These are phyloP conservation scores for Taeniopygia guttata DNA, from an alignment of 2,797 vertebrate species.

Conservation along the genomic window DNA sequence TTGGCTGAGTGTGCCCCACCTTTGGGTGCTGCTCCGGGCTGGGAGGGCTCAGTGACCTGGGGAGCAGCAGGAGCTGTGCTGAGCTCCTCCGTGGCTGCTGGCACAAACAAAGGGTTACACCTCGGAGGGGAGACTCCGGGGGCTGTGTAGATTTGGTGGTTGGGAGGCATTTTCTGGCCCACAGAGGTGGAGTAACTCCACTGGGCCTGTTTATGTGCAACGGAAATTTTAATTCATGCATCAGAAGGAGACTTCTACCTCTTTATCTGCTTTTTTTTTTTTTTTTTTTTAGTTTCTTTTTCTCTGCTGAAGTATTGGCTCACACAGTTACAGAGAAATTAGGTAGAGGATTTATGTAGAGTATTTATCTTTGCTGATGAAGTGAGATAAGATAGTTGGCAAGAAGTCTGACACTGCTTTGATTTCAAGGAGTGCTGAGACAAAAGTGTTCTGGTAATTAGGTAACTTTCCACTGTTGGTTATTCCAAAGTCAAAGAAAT, in stretches of 20 bases:
- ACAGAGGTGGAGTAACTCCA: neutral
- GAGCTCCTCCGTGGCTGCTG: rapidly evolving
- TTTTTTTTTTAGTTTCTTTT: neutral
- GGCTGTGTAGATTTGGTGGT: neutral
- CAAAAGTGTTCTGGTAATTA: conserved; percentile 45
- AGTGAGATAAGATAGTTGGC: conserved; percentile 44
- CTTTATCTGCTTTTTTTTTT: neutral
- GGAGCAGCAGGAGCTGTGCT: neutral
- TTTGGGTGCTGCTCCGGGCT: neutral
- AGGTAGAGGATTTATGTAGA: neutral
- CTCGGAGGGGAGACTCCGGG: rapidly evolving
- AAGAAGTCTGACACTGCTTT: conserved; percentile 31
- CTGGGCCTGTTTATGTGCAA: neutral
- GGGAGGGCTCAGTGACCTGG: neutral
- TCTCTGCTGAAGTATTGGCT: neutral
- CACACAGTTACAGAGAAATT: neutral
- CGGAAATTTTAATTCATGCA: neutral
- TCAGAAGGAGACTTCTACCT: neutral
- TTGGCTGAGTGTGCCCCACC: neutral
- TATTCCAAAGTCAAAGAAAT: conserved; percentile 1
- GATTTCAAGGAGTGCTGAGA: conserved; percentile 49
- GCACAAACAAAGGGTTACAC: neutral
- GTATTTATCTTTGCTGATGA: conserved; percentile 40
- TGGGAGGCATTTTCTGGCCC: neutral
- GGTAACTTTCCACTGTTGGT: conserved; percentile 51